A percentile compares a stretch with the other conserved stretches of the same genome.
phyloP scores from a whole-genome alignment of 1,140 invertebrate genomes.

The Drosophila mojavensis region DNA sequence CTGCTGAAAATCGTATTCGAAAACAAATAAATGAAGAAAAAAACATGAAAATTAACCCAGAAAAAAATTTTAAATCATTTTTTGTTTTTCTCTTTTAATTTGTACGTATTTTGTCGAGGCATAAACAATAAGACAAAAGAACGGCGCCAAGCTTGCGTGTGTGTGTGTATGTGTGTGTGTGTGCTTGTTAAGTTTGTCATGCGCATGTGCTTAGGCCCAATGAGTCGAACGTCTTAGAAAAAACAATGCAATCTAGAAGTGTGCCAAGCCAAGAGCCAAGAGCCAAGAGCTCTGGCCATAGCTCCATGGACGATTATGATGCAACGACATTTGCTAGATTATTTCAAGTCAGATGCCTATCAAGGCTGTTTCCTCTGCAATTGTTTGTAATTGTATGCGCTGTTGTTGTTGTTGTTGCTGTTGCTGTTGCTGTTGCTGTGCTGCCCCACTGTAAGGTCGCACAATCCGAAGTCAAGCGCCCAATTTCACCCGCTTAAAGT shows the following conservation, averaged over 20 bases:
- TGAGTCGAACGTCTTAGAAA: constrained; percentile 41
- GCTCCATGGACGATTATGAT: constrained; percentile 36
- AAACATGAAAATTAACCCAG: constrained; percentile 60
- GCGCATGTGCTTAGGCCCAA: constrained; percentile 49
- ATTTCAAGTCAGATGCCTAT: neutral
- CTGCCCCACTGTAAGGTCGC: constrained; percentile 35
- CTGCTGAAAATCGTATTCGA: constrained; percentile 48
- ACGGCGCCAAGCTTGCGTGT: constrained; percentile 38
- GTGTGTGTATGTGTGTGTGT: constrained; percentile 38
- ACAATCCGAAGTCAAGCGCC: constrained; percentile 34
- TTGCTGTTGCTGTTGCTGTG: neutral
- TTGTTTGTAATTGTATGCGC: constrained; percentile 12
- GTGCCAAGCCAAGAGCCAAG: constrained; percentile 26
- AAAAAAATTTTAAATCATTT: constrained; percentile 40
- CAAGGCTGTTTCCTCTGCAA: constrained; percentile 35
- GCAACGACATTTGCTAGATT: constrained; percentile 39
- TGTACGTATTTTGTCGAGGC: constrained; percentile 29
- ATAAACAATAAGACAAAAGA: constrained; percentile 59
- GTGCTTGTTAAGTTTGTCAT: constrained; percentile 52
- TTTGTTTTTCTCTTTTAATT: constrained; percentile 14
- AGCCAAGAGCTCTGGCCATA: constrained; percentile 2
- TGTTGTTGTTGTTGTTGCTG: too few relatives aligned
- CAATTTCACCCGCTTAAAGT: constrained; percentile 38
- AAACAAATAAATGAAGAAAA: constrained; percentile 23
- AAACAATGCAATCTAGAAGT: constrained; percentile 54